Base-by-base conservation (phyloP, 2,113 vertebrate genomes). In the Sorex araneus region DNA sequence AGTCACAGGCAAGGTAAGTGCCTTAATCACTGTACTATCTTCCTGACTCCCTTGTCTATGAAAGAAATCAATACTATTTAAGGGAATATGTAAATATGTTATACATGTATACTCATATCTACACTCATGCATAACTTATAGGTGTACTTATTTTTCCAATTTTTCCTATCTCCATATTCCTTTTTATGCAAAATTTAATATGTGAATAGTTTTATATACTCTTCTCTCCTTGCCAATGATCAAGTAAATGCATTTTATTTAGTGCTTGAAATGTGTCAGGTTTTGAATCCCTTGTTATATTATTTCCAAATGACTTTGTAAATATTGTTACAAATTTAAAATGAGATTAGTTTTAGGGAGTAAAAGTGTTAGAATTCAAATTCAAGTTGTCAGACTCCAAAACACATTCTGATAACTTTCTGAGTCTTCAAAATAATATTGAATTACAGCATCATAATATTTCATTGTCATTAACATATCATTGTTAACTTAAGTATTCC, bases 301-400 rank as follows among this genome's bases (percentile, higher is more conserved):
- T 64, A 77, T 74, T 92, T 90, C 45, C 67, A 90, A 90, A 81
- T 82, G 32, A 69, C 23, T 69, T 93, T 76, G 27, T 87, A 76
- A 57, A 5, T 67, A 36, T 69, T 32, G 47, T 43, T 70, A 66
- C 15, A 91, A 83, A 45, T 73, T 69, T 69, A 57, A 87, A 16
- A 2, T 78, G 54, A 94, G 28, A 93, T 91, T 78, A 34, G 6
- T 84, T 94, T 93, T 82, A 92, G 34, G 78, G 75, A 84, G 13
- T 9, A 87, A 66, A 76, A 80, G 5, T 84, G 23, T 66, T 4
- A 34, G 50, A 21, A 81, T 91, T 93, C 54, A 73, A 89, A 91
- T 2, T 89, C n/a, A 30, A 40, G 70, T 91, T 84, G 18, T 88
- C 90, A 90, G 45, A 83, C 28, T 73, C 13, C 36, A 91, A 76